Evolutionary conservation across 2,888 invertebrate genomes (phyloP).

Genomic region (Epirrita christyi): DNA sequence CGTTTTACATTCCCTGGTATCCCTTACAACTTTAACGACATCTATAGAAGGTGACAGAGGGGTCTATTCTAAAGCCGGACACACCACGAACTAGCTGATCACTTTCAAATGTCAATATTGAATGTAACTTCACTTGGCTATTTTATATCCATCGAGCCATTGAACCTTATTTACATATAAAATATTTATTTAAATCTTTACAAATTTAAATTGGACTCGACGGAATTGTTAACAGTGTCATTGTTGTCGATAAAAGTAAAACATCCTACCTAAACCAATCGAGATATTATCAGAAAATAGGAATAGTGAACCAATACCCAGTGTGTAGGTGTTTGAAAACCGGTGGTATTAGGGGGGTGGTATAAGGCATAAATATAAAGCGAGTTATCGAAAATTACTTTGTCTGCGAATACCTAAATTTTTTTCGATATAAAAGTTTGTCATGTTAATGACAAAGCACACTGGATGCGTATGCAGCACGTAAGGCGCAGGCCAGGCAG

Average conservation of each 20-base stretch:
- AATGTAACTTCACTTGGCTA: too few species aligned
- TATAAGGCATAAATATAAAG: conserved; percentile 6
- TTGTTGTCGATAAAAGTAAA: conserved; percentile 26
- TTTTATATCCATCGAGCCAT: neutral
- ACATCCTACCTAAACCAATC: conserved; percentile 33
- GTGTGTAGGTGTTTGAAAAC: conserved; percentile 37
- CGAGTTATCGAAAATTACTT: neutral
- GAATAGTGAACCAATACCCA: conserved; percentile 35
- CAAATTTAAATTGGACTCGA: conserved; percentile 24
- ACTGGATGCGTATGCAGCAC: too few species aligned
- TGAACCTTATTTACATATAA: conserved; percentile 17
- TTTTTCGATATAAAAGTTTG: too few species aligned
- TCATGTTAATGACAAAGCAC: too few species aligned
- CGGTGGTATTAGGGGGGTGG: conserved; percentile 30
- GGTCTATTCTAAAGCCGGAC: too few species aligned
- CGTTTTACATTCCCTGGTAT: too few species aligned
- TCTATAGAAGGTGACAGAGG: too few species aligned
- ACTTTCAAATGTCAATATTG: too few species aligned
- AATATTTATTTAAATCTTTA: conserved; percentile 23
- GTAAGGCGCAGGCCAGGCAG: too few species aligned
- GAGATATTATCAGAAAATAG: conserved; percentile 42
- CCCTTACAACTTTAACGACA: too few species aligned
- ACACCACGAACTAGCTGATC: too few species aligned
- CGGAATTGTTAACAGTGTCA: conserved; percentile 17
- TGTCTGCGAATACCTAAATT: neutral